A percentile compares a stretch with the other conserved stretches of the same genome.
Conservation (phyloP, 1,140 invertebrate species). For the Grapholita molesta region DNA sequence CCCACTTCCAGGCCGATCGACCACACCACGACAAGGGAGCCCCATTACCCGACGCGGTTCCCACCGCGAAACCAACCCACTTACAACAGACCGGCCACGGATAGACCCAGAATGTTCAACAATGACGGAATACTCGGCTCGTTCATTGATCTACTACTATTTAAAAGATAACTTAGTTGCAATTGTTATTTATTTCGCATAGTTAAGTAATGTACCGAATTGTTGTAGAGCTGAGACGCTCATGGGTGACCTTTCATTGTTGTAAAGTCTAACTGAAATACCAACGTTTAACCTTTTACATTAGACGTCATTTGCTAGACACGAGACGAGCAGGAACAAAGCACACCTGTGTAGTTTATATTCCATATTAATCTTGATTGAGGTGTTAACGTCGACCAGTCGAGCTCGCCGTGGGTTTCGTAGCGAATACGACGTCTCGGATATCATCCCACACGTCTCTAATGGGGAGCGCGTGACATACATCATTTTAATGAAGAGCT, state of each 20-base stretch:
- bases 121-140: slow-evolving; percentile 41
- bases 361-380: slow-evolving; percentile 10
- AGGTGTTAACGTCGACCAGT: background rate
- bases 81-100: slow-evolving; percentile 31
- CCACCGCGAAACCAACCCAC: background rate
- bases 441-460: slow-evolving; percentile 32
- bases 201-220: slow-evolving; percentile 11
- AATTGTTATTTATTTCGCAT: background rate
- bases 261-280: background rate
- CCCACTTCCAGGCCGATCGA: slow-evolving; percentile 24
- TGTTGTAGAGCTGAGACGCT: background rate
- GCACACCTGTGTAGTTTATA: background rate
- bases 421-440: slow-evolving; percentile 1
- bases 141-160: slow-evolving; percentile 58
- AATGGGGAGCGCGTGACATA: slow-evolving; percentile 52
- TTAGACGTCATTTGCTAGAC: background rate
- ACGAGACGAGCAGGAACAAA: background rate
- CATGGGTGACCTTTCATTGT: slow-evolving; percentile 6
- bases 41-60: background rate
- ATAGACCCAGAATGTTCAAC: slow-evolving; percentile 17
- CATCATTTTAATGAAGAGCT: slow-evolving; percentile 28
- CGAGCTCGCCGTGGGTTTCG: background rate
- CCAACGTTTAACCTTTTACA: slow-evolving; percentile 8
- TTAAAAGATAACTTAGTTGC: slow-evolving; percentile 34
- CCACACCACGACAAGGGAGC: background rate